phyloP scores from a whole-genome alignment of 2,113 vertebrate genomes.

The Elephas maximus region DNA sequence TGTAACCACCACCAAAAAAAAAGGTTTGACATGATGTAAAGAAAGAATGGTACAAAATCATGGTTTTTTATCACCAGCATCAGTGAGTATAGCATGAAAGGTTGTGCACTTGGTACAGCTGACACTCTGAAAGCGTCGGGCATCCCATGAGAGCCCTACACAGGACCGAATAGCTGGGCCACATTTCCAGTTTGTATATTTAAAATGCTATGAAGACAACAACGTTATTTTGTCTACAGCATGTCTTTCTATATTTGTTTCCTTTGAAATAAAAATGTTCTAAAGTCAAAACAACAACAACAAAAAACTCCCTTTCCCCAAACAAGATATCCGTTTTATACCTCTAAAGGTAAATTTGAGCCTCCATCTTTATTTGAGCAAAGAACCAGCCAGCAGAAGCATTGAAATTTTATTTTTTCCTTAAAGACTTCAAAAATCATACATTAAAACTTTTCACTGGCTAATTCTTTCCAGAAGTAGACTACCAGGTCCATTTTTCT shows the following conservation, averaged over 20 bases:
- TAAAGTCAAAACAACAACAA: neutral
- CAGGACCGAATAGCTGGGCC: neutral
- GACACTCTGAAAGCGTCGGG: neutral
- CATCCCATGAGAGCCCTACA: neutral
- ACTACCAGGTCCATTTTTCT: no score
- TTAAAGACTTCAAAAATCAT: neutral
- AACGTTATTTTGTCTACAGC: neutral
- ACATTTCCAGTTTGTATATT: neutral
- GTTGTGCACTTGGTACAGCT: neutral
- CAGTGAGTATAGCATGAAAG: neutral
- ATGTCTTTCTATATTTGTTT: neutral
- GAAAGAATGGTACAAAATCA: neutral
- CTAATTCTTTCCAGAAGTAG: no score
- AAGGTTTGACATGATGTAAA: neutral
- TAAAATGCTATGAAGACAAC: neutral
- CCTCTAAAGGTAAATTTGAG: neutral
- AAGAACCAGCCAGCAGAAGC: neutral
- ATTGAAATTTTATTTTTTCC: conserved; percentile 3
- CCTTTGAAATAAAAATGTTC: conserved; percentile 15
- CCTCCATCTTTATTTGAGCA: conserved; percentile 17
- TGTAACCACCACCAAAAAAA: neutral
- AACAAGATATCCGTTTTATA: neutral
- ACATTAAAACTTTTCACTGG: neutral
- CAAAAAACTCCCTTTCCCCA: no score
- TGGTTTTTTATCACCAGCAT: neutral